Evolutionary conservation across 2,113 vertebrate species (phyloP).

Genomic region (Lontra canadensis): DNA sequence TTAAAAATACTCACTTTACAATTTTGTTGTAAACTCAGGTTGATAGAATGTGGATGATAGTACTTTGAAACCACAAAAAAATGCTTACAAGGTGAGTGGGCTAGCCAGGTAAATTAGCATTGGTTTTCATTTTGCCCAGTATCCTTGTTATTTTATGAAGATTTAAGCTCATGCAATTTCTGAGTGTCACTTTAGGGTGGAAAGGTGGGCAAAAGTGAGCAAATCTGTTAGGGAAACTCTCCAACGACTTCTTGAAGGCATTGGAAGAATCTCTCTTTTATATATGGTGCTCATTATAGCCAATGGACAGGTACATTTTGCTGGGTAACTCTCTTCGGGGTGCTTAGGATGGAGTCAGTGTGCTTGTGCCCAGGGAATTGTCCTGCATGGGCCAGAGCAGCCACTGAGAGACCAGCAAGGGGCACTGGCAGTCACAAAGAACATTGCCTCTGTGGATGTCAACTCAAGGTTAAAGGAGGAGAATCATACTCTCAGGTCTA

Average conservation of each 20-base stretch:
- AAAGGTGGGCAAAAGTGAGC: background rate
- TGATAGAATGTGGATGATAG: background rate
- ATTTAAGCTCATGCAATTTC: background rate
- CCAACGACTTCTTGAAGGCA: background rate
- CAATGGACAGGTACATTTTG: background rate
- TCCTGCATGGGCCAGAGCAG: background rate
- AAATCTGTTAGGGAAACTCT: background rate
- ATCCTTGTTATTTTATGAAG: background rate
- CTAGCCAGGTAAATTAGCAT: background rate
- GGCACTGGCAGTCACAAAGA: background rate
- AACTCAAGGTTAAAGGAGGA: background rate
- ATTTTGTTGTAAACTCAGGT: too few relatives aligned
- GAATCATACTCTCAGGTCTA: background rate
- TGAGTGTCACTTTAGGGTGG: background rate
- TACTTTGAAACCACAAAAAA: background rate
- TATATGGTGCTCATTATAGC: rapidly evolving
- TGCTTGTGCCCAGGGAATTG: background rate
- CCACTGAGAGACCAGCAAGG: background rate
- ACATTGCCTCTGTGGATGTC: background rate
- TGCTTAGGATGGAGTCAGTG: background rate
- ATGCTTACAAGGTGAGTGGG: background rate
- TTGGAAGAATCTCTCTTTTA: background rate
- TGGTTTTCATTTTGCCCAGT: background rate
- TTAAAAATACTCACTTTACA: background rate
- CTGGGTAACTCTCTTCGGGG: background rate